phyloP scores from a whole-genome alignment of 2,113 vertebrate species.

The Gila orcuttii region DNA sequence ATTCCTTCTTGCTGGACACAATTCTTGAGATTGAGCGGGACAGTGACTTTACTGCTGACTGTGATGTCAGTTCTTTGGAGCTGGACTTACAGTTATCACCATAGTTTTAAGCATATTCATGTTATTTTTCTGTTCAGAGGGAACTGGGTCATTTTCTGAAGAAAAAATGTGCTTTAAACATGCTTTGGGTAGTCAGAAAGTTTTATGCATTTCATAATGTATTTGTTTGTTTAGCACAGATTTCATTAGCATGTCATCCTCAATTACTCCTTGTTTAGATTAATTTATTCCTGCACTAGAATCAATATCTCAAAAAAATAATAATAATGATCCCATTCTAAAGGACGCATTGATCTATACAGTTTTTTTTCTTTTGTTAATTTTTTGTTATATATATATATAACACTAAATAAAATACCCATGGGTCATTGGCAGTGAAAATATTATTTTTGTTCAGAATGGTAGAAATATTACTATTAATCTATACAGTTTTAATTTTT shows the following conservation, averaged over 20 bases:
- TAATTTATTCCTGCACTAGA: neutral
- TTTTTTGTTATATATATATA: too few species aligned
- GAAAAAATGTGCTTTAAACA: neutral
- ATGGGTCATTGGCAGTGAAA: too few species aligned
- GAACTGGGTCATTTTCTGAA: neutral
- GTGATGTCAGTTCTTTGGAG: neutral
- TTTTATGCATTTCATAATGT: too few species aligned
- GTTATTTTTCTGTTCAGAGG: neutral
- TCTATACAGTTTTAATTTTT: too few species aligned
- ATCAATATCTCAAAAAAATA: neutral
- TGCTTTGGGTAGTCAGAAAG: neutral
- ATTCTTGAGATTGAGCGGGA: constrained; percentile 49
- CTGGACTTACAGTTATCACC: neutral
- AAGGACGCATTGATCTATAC: neutral
- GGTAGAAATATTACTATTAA: too few species aligned
- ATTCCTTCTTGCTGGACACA: constrained; percentile 8
- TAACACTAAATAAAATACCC: too few species aligned
- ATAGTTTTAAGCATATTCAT: neutral
- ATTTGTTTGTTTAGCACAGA: neutral
- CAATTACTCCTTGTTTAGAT: neutral
- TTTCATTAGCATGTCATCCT: neutral
- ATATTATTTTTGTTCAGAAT: too few species aligned
- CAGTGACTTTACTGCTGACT: constrained; percentile 26
- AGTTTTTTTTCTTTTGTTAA: too few species aligned
- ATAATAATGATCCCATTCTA: neutral